phyloP scores from a whole-genome alignment of 2,113 vertebrate genomes.

The Danio rerio region GRCz12tu NC_133192.1:25340501-25341000 shows the following conservation, averaged over 20 bases:
- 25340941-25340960: neutral
- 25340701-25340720: no score
- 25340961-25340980: neutral
- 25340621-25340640: no score
- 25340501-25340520: neutral
- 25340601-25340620: no score
- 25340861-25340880: constrained; percentile 24
- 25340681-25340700: no score
- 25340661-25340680: no score
- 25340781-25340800: constrained; percentile 54
- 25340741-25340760: constrained; percentile 26
- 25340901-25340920: constrained; percentile 49
- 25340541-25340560: no score
- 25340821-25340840: constrained; percentile 63
- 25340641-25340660: no score
- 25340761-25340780: constrained; percentile 42
- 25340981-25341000: neutral
- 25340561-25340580: no score
- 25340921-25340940: constrained; percentile 19
- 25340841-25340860: constrained; percentile 61
- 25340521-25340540: no score
- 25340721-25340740: neutral
- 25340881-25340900: constrained; percentile 36
- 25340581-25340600: no score
- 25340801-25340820: constrained; percentile 51